Conservation (phyloP, 2,113 vertebrate genomes). For the Dinomys branickii region DNA sequence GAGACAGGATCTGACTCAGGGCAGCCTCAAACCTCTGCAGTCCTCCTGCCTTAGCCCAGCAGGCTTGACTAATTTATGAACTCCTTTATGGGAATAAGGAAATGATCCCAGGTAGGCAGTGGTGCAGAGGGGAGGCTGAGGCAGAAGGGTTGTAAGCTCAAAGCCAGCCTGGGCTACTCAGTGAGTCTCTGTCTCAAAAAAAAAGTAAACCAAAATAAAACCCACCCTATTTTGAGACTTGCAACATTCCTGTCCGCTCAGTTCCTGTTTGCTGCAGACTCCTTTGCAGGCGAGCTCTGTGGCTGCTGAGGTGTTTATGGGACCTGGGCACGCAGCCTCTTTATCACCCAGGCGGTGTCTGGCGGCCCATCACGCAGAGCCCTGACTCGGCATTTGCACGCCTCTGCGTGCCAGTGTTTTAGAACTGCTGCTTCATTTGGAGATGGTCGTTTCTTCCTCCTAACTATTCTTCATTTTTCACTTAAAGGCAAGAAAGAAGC, state of each 20-base stretch:
- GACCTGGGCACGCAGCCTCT: neutral
- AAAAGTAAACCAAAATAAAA: neutral
- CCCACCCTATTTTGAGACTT: constrained; percentile 73
- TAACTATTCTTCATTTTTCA: constrained; percentile 37
- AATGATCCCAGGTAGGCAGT: neutral
- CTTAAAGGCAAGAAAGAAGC: constrained; percentile 19
- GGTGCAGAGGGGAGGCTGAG: neutral
- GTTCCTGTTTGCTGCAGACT: constrained; percentile 73
- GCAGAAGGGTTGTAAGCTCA: neutral
- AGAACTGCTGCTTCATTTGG: constrained; percentile 25
- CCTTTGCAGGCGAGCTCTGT: neutral
- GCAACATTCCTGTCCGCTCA: constrained; percentile 75
- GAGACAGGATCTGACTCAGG: neutral
- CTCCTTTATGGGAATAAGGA: constrained; percentile 75
- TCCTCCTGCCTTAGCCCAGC: neutral
- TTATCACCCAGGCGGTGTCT: constrained; percentile 75
- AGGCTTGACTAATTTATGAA: constrained; percentile 8
- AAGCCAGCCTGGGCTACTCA: neutral
- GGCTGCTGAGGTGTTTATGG: constrained; percentile 64
- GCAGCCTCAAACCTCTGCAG: neutral
- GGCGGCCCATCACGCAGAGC: constrained; percentile 58
- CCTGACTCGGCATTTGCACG: constrained; percentile 67
- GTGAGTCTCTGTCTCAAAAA: neutral
- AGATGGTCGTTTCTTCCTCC: constrained; percentile 41
- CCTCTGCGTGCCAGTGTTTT: constrained; percentile 21